Percentiles rank a stretch among this genome's conserved stretches.
Evolutionary conservation across 2,888 invertebrate genomes (phyloP).

Genomic region (Eustalomyia histrio): DNA sequence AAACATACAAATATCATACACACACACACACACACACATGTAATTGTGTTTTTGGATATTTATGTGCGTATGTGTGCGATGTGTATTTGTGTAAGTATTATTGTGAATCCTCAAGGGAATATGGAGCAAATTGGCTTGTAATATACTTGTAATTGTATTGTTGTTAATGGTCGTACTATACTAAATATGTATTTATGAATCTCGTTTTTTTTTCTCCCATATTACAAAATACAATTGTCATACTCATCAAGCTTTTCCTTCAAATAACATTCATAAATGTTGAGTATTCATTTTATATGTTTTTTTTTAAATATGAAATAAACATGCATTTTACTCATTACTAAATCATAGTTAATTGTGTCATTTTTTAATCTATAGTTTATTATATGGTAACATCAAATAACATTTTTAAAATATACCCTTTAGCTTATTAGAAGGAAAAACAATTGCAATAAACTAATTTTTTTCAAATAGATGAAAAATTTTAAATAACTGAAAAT

Average conservation of each 20-base stretch:
- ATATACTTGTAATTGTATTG: constrained; percentile 66
- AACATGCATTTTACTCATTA: not conserved
- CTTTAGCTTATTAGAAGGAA: too few relatives aligned
- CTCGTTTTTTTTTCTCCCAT: not conserved
- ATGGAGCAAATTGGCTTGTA: constrained; percentile 67
- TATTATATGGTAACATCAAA: not conserved
- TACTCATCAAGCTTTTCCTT: not conserved
- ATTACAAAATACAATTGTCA: constrained; percentile 22
- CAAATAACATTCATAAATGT: not conserved
- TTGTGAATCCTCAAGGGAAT: constrained; percentile 56
- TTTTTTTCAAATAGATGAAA: too few relatives aligned
- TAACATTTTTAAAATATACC: too few relatives aligned
- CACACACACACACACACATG: constrained; percentile 52
- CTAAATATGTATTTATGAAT: constrained; percentile 12
- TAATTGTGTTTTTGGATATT: constrained; percentile 49
- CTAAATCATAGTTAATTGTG: not conserved
- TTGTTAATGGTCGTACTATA: constrained; percentile 56
- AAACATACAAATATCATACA: constrained; percentile 15
- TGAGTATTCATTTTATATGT: not conserved
- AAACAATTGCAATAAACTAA: too few relatives aligned
- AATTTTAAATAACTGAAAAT: too few relatives aligned
- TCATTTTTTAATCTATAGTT: not conserved
- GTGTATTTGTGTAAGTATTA: constrained; percentile 16
- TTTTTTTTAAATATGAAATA: not conserved
- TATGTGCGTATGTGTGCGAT: constrained; percentile 28